phyloP scores from a whole-genome alignment of 1,140 invertebrate species.

The Anastrepha obliqua region DNA sequence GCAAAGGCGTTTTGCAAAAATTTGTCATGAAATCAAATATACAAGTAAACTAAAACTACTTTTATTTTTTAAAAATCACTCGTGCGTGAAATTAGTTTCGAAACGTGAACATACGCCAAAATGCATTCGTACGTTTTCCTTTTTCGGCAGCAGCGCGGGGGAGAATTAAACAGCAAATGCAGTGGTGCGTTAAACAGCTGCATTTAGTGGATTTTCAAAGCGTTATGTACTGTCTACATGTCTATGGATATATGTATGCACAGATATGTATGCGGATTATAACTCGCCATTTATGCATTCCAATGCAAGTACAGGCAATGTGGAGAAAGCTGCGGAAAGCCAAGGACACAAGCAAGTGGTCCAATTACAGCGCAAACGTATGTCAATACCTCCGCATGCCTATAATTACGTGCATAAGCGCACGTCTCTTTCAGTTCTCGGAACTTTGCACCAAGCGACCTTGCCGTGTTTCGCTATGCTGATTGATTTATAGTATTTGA shows the following conservation, averaged over 20 bases:
- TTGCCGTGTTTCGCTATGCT: too few relatives aligned
- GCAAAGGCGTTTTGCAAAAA: background rate
- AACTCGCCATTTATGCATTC: too few relatives aligned
- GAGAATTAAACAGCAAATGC: background rate
- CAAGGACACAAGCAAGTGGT: too few relatives aligned
- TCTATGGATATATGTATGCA: background rate
- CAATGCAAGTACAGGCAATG: background rate
- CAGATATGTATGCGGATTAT: background rate
- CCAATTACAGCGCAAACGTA: too few relatives aligned
- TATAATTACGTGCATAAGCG: too few relatives aligned
- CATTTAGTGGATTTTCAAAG: conserved; percentile 14
- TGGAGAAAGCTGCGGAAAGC: too few relatives aligned
- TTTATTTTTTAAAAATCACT: background rate
- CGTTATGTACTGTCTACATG: background rate
- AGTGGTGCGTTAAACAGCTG: background rate
- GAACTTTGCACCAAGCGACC: too few relatives aligned
- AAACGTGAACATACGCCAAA: background rate
- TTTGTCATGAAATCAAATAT: conserved; percentile 16
- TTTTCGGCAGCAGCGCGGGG: background rate
- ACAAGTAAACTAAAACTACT: background rate
- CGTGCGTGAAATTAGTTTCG: conserved; percentile 36
- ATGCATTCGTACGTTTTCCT: background rate
- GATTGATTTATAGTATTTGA: too few relatives aligned
- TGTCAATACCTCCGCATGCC: too few relatives aligned
- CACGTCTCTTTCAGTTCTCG: too few relatives aligned